Evolutionary conservation across 2,888 invertebrate species (phyloP).

Genomic region (Cybosia mesomella): DNA sequence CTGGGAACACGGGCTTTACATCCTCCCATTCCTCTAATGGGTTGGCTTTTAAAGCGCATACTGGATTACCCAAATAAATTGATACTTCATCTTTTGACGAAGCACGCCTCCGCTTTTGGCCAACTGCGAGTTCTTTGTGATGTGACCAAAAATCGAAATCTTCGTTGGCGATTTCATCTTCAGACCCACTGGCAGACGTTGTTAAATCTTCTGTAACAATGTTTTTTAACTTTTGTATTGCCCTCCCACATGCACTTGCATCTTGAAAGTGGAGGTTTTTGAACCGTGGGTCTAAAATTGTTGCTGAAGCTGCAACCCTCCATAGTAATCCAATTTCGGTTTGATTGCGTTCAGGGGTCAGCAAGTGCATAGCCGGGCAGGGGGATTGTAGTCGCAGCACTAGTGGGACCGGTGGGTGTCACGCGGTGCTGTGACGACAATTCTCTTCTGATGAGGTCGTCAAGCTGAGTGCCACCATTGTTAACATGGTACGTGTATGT

Average conservation of each 20-base stretch:
- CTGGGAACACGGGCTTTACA: not conserved
- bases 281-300: constrained; percentile 49
- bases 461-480: too few species aligned
- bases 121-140: constrained; percentile 54
- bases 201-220: constrained; percentile 32
- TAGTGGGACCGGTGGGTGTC: too few species aligned
- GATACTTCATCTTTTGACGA: constrained; percentile 31
- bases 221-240: constrained; percentile 35
- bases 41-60: constrained; percentile 11
- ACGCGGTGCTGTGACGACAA: too few species aligned
- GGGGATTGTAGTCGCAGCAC: too few species aligned
- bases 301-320: constrained; percentile 39
- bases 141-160: constrained; percentile 55
- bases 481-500: too few species aligned
- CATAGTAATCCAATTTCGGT: too few species aligned
- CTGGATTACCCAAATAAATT: constrained; percentile 23
- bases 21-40: constrained; percentile 9
- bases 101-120: constrained; percentile 24
- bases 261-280: constrained; percentile 51
- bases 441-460: too few species aligned
- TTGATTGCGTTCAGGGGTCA: too few species aligned
- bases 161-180: constrained; percentile 45
- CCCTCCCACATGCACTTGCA: constrained; percentile 11
- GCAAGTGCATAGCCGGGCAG: too few species aligned
- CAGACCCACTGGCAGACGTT: constrained; percentile 39